Percentiles rank a stretch among this genome's conserved stretches.
Evolutionary conservation across 2,797 vertebrate genomes (phyloP).

Genomic region (Dromococcyx pavoninus): DNA sequence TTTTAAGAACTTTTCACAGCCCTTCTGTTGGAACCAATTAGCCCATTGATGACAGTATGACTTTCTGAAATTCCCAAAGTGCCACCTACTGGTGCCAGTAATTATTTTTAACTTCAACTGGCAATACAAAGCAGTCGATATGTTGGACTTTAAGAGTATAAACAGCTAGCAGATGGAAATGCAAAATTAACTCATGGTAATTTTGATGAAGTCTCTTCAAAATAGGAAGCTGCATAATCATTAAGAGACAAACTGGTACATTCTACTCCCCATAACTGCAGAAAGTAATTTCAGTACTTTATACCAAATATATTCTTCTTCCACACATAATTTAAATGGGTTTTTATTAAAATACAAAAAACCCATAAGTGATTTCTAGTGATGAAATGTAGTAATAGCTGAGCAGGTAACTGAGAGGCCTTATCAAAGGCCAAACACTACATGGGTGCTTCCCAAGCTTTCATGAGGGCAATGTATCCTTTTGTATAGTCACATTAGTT

Average conservation of each 20-base stretch:
- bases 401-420: background rate
- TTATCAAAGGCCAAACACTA: background rate
- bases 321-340: background rate
- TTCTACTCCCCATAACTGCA: background rate
- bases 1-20: background rate
- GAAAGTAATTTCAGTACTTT: background rate
- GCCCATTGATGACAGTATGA: background rate
- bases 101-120: conserved; percentile 32
- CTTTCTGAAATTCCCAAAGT: conserved; percentile 23
- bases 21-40: background rate
- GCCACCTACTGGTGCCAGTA: conserved; percentile 34
- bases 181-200: background rate
- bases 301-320: background rate
- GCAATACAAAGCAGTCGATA: background rate
- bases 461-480: background rate
- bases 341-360: background rate
- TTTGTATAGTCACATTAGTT: background rate
- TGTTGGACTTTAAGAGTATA: background rate
- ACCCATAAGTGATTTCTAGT: background rate
- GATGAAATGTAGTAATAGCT: background rate
- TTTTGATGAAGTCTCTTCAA: background rate
- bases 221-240: background rate
- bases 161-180: background rate
- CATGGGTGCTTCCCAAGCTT: background rate
- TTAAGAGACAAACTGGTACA: background rate